phyloP scores from a whole-genome alignment of 2,888 invertebrate species.

The Phengaris alcon region DNA sequence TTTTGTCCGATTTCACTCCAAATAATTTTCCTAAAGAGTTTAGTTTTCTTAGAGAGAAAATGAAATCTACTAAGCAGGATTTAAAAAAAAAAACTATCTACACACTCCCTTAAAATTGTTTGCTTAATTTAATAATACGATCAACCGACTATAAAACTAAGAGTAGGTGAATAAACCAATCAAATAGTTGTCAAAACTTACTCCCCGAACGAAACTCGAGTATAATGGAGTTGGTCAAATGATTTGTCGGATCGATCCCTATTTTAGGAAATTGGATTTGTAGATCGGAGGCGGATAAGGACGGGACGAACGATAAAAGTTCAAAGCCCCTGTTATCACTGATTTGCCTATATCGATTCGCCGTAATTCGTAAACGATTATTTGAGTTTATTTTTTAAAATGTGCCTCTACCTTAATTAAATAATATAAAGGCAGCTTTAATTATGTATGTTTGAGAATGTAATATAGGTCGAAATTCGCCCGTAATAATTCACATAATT shows the following conservation, averaged over 20 bases:
- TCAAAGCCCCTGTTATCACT: constrained; percentile 64
- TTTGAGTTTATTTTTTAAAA: constrained; percentile 50
- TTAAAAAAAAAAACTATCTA: background rate
- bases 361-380: constrained; percentile 43
- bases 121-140: background rate
- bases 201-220: constrained; percentile 35
- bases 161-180: constrained; percentile 23
- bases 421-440: too few species aligned
- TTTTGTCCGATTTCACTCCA: too few species aligned
- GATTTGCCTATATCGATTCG: constrained; percentile 76
- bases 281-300: constrained; percentile 71
- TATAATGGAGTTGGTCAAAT: constrained; percentile 74
- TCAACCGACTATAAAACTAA: background rate
- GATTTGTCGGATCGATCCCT: constrained; percentile 80
- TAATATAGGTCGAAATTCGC: too few species aligned
- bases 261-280: constrained; percentile 81
- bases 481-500: too few species aligned
- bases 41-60: too few species aligned
- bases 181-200: constrained; percentile 25
- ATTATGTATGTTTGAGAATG: too few species aligned
- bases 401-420: too few species aligned
- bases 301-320: constrained; percentile 45
- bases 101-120: background rate
- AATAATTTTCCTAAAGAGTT: too few species aligned
- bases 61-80: background rate